Base-by-base conservation (phyloP, 1,140 invertebrate species). In the Drosophila persimilis region DNA sequence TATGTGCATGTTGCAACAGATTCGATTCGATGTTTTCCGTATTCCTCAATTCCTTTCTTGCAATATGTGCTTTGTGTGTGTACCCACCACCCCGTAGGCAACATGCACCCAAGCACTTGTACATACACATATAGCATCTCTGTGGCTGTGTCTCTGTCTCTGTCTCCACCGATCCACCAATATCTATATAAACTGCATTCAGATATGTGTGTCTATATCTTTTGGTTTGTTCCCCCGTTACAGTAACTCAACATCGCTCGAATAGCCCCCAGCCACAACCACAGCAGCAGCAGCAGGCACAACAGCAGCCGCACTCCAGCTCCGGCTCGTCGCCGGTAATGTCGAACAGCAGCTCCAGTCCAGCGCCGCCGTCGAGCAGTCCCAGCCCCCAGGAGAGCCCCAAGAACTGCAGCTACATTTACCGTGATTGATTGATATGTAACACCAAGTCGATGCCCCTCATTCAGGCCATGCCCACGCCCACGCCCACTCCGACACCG, bases 341-440 rank as follows among this genome's bases (percentile, higher is more conserved):
- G 83, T 91, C 91, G 56, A 90, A 91, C 66, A 91, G 91, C 80
- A 91, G 90, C 78, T 91, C 90, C 74, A 91, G 90, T 74, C 91
- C 91, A 77, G 91, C 91, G 57, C 91, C 91, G 61, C 91, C 90
- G 72, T 91, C 90, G 57, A 91, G 90, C 73, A 91, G 90, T 69
- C 91, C 91, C 67, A 91, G 90, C 80, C 91, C 90, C 73, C 90
- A 91, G 77, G 91, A 91, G 81, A 91, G 90, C 83, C 91, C 91
- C 62, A 91, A 91, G 88, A 91, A 91, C 74, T 91, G 91, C 81
- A 91, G 91, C 70, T 91, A 91, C 60, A 91, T 91, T 73, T 91
- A 91, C 75, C 91, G 91, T 90, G 91, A 91, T 91, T 91, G 91
- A 91, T 91, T 91, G 89, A 90, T 90, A 90, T 90, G 81, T 70